A percentile compares a stretch with the other conserved stretches of the same genome.
phyloP scores from a whole-genome alignment of 2,113 vertebrate genomes.

The Neodontobutis hainanensis region DNA sequence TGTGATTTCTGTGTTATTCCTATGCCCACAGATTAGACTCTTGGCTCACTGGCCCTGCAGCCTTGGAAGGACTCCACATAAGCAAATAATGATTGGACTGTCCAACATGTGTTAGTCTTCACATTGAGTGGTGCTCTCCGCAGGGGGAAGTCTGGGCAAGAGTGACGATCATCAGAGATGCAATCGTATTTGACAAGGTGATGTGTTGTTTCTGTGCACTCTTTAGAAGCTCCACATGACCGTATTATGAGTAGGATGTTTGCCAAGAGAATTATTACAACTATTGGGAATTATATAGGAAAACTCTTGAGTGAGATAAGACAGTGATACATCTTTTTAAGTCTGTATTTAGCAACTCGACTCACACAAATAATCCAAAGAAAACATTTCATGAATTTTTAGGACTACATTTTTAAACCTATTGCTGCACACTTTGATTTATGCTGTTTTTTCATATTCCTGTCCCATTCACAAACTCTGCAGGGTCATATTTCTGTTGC shows the following conservation, averaged over 20 bases:
- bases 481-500: conserved; percentile 68
- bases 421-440: conserved; percentile 63
- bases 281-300: conserved; percentile 28
- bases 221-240: conserved; percentile 53
- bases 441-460: conserved; percentile 68
- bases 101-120: conserved; percentile 78
- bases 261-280: conserved; percentile 51
- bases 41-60: conserved; percentile 62
- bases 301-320: conserved; percentile 7
- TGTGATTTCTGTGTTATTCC: conserved; percentile 71
- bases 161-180: conserved; percentile 63
- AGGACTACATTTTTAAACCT: conserved; percentile 64
- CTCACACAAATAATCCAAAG: conserved; percentile 60
- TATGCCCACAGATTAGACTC: conserved; percentile 72
- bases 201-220: conserved; percentile 69
- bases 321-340: conserved; percentile 34
- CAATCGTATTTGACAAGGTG: conserved; percentile 73
- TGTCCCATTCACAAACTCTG: conserved; percentile 76
- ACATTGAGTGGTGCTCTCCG: conserved; percentile 67
- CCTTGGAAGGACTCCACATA: conserved; percentile 66
- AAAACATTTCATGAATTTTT: conserved; percentile 62
- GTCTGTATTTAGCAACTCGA: conserved; percentile 45
- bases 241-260: conserved; percentile 53
- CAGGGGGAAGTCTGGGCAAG: conserved; percentile 68
- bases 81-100: conserved; percentile 66